Evolutionary conservation across 2,113 vertebrate species (phyloP).

Genomic region (Brachyistius frenatus): DNA sequence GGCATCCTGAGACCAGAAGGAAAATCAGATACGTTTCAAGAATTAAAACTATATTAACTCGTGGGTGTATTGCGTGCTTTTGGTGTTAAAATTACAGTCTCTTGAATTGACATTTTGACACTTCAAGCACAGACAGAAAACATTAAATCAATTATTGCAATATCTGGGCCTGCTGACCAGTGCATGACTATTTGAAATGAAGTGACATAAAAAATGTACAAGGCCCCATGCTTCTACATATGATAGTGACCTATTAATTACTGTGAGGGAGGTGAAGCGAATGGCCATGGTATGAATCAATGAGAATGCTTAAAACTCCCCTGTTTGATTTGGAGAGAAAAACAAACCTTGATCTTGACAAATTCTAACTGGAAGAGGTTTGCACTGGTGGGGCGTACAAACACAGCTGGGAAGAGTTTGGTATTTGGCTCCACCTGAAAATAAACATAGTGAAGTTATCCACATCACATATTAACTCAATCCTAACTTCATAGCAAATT

Average conservation of each 20-base stretch:
- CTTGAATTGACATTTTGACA: background rate
- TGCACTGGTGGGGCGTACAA: conserved; percentile 91
- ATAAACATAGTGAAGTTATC: conserved; percentile 1
- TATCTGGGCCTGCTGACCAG: background rate
- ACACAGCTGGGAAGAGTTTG: conserved; percentile 95
- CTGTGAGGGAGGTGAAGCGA: background rate
- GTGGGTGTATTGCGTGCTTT: too few species aligned
- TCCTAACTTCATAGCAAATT: background rate
- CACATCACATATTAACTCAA: background rate
- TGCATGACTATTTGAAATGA: background rate
- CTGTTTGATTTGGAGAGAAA: conserved; percentile 27
- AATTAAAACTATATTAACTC: too few species aligned
- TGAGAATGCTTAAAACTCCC: too few species aligned
- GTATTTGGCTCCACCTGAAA: conserved; percentile 95
- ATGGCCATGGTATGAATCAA: background rate
- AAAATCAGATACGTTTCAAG: background rate
- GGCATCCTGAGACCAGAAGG: conserved; percentile 84
- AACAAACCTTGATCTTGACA: conserved; percentile 93
- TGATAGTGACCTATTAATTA: background rate
- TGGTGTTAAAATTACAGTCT: too few species aligned
- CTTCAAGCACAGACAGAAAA: background rate
- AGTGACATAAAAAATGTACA: background rate
- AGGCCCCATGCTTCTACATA: background rate
- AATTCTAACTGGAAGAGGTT: conserved; percentile 97
- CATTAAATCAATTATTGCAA: background rate